A percentile compares a stretch with the other conserved stretches of the same genome.
phyloP scores from a whole-genome alignment of 2,113 vertebrate genomes.

The Xenopus laevis region DNA sequence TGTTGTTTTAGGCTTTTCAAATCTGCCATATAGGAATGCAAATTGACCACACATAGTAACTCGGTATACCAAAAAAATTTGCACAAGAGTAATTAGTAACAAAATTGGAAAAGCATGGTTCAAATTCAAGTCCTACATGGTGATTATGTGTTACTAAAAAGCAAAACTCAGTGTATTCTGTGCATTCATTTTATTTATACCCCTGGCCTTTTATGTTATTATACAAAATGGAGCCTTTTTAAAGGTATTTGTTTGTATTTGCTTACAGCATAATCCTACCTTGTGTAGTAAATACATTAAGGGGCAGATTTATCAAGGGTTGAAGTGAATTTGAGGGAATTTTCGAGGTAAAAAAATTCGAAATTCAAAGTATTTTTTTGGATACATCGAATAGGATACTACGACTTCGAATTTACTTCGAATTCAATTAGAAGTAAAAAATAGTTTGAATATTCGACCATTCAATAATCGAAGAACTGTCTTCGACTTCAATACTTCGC shows the following conservation, averaged over 20 bases:
- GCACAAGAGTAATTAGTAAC: conserved; percentile 65
- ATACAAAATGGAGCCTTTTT: too few species aligned
- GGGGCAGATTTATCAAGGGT: too few species aligned
- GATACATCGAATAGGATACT: too few species aligned
- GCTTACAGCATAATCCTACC: conserved; percentile 3
- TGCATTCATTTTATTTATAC: neutral
- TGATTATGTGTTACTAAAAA: conserved; percentile 54
- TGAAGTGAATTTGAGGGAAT: too few species aligned
- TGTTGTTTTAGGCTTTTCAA: too few species aligned
- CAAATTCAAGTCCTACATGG: conserved; percentile 55
- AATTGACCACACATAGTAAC: conserved; percentile 55
- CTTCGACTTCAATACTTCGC: too few species aligned
- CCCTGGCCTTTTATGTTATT: neutral
- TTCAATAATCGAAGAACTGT: too few species aligned
- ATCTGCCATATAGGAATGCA: conserved; percentile 58
- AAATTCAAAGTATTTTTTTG: too few species aligned
- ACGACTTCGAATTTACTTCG: too few species aligned
- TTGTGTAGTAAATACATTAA: neutral
- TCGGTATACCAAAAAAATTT: conserved; percentile 59
- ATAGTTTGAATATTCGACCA: too few species aligned
- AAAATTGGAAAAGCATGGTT: conserved; percentile 66
- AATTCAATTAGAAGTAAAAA: too few species aligned
- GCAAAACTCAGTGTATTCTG: conserved; percentile 49
- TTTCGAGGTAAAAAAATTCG: too few species aligned
- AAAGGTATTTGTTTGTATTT: neutral